Conservation (phyloP, 2,888 invertebrate genomes). For the Brachylomia viminalis region DNA sequence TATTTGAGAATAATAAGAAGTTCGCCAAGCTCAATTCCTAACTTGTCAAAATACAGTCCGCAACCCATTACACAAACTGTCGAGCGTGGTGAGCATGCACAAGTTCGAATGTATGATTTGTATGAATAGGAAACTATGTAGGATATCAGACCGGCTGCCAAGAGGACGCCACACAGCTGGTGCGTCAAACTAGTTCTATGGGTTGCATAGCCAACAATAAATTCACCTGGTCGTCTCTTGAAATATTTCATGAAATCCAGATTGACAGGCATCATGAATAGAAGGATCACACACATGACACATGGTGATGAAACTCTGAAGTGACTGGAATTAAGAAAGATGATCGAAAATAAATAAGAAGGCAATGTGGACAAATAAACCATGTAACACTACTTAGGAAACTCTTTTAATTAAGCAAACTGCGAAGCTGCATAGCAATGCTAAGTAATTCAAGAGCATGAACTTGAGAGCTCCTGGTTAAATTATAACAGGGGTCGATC, state of each 20-base stretch:
- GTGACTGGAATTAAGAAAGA: slow-evolving; percentile 69
- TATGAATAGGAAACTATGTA: not conserved
- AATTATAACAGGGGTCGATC: too few species aligned
- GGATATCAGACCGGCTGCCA: too few species aligned
- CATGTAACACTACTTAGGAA: too few species aligned
- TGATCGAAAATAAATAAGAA: not conserved
- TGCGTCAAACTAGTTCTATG: not conserved
- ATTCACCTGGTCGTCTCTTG: slow-evolving; percentile 70
- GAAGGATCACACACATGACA: slow-evolving; percentile 72
- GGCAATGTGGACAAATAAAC: too few species aligned
- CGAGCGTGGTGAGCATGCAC: too few species aligned
- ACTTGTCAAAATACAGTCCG: not conserved
- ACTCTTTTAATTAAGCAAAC: not conserved
- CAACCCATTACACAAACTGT: not conserved
- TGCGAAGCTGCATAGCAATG: too few species aligned
- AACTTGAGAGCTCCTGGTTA: too few species aligned
- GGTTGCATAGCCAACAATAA: not conserved
- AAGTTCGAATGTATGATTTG: not conserved
- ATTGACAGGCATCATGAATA: slow-evolving; percentile 78
- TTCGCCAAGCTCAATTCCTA: not conserved
- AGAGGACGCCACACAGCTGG: not conserved
- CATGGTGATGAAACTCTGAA: slow-evolving; percentile 73
- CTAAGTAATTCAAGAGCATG: too few species aligned
- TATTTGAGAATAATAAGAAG: not conserved
- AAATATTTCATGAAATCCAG: slow-evolving; percentile 76